Base-by-base conservation (phyloP, 1,140 invertebrate genomes). In the Doryteuthis pealeii region DNA sequence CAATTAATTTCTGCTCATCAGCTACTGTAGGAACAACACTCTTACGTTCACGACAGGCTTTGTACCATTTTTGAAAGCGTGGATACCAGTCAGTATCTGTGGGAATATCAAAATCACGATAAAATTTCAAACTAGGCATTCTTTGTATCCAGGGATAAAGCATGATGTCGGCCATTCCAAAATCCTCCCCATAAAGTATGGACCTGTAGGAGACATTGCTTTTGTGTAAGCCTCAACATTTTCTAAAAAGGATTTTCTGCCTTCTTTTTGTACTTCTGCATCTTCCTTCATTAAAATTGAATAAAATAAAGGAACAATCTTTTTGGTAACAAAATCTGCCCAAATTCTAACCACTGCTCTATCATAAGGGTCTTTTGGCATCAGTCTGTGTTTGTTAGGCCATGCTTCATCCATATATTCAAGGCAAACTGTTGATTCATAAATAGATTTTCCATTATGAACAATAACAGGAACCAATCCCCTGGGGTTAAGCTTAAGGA, bases 331-430 rank as follows among this genome's bases (percentile, higher is more conserved):
- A 73, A 75, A 78, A 66, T 79, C 81, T 18, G 74, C 65, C 74
- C 78, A 79, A 14, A 81, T 78, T 26, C 77, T 40, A 18, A 74
- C 74, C 15, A 74, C 71, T 18, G 80, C 81, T 15, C 77, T 68
- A n/a, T 79, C 72, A 28, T 77, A 78, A 1, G 80, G 76, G 28
- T 83, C 80, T 35, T 58, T 26, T 8, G 80, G 81, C 31, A 84
- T 73, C 1, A 84, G 76, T 31, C 45, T 22, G 30, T 71, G 74
- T 0, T 65, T 33, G 2, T 76, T 33, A 2, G 35, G 31, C 49
- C 77, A 80, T 8, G 62, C 74, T 73, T 84, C 83, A 58, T 83
- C 81, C 58, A 83, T 67, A 74, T 80, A 83, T 67, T 84, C 80
- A n/a, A 81, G 75, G 40, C 77, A 78, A 22, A 84, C 58, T 10